Base-by-base conservation (phyloP, 2,113 vertebrate genomes). In the Tiliqua scincoides region DNA sequence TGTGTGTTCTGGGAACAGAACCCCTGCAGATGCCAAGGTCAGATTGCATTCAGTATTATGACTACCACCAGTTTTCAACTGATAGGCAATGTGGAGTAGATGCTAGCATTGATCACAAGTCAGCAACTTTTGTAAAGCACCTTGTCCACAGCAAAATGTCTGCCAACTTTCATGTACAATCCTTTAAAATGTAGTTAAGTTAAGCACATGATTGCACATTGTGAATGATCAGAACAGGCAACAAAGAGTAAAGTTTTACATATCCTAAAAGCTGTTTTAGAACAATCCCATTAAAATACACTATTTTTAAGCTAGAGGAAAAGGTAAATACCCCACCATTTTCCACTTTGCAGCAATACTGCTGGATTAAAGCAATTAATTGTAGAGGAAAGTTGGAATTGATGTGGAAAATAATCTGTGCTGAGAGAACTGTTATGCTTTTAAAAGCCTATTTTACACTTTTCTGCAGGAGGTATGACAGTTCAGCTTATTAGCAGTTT, bases 361-460 rank as follows among this genome's bases (percentile, higher is more conserved):
- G 81, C 59, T 67, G 88, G 89, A 91, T 91, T 91, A 85, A 91
- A 94, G 80, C 77, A 86, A 87, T 75, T 84, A 84, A 90, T 93
- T 93, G 85, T 75, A 85, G 88, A 40, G 35, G 90, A 80, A 87
- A 93, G 74, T 87, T 93, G 79, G n/a, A 82, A 35, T 70, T 91
- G 79, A 85, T 84, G 79, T 89, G 71, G 82, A 89, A 91, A 94
- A 89, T 79, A 91, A 59, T 93, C 86, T 89, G 74, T 54, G n/a
- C 87, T 79, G 89, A 88, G 40, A 25, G 27, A 52, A 91, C 48
- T 89, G 17, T 67, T 91, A 82, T 91, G 63, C 1, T 89, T 88
- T 88, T 91, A 89, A 90, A 90, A 87, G 54, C 23, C 62, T 8
- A 32, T 86, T 91, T 90, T 91, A 37, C 83, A 61, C n/a, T 85